phyloP scores from a whole-genome alignment of 2,888 invertebrate species.

The Coecobrya sp. region DNA sequence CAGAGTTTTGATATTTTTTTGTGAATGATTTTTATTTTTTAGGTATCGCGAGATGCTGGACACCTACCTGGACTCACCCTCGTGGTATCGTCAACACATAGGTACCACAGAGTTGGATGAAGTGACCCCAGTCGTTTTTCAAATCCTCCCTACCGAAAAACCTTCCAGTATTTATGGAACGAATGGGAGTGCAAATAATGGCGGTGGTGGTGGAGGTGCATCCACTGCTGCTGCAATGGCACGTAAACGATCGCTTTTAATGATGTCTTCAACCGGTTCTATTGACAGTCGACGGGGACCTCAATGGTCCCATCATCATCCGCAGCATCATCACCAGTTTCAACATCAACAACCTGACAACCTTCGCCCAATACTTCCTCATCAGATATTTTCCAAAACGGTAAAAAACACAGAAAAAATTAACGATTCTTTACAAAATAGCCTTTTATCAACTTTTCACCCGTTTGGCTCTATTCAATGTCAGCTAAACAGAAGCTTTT shows the following conservation, averaged over 20 bases:
- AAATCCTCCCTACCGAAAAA: conserved; percentile 84
- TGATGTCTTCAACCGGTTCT: conserved; percentile 76
- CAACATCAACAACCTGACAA: conserved; percentile 80
- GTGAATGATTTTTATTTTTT: conserved; percentile 39
- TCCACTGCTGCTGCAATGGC: conserved; percentile 72
- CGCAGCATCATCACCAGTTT: background rate
- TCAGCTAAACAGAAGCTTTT: background rate
- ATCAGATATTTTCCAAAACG: conserved; percentile 86
- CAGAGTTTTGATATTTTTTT: too few species aligned
- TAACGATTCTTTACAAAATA: background rate
- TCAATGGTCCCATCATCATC: conserved; percentile 62
- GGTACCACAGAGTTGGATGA: conserved; percentile 85
- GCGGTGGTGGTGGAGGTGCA: conserved; percentile 57
- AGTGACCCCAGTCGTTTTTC: conserved; percentile 85
- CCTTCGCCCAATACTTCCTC: conserved; percentile 85
- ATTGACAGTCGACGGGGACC: conserved; percentile 75
- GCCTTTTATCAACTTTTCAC: background rate
- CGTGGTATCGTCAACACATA: conserved; percentile 85
- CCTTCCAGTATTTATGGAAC: conserved; percentile 84
- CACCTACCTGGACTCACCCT: conserved; percentile 85
- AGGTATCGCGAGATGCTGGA: conserved; percentile 86
- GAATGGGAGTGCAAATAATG: conserved; percentile 81
- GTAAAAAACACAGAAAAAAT: conserved; percentile 72
- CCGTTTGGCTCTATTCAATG: background rate
- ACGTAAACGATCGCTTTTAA: conserved; percentile 70